Base-by-base conservation (phyloP, 2,888 invertebrate species). In the Pocota personata region DNA sequence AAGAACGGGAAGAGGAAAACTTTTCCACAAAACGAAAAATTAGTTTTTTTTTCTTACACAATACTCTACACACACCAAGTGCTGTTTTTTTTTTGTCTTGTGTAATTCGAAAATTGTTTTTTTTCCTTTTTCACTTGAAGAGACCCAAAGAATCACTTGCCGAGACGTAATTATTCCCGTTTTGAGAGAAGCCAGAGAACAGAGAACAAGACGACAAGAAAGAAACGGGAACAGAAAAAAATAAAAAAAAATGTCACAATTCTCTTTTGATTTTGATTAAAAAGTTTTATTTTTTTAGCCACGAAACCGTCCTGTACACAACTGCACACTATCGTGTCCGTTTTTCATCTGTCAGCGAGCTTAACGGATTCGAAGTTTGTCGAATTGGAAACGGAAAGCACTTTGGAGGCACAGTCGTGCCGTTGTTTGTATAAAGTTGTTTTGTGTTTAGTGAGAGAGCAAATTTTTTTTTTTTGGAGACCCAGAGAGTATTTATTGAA, bases 271-370 rank as follows among this genome's bases (percentile, higher is more conserved):
- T 19, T 58, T 67, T 57, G 48, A 69, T 32, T 60, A 6, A 27
- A 55, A n/a, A n/a, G n/a, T n/a, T 37, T 14, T 69, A 14, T 57
- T 62, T 37, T 14, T 27, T 64, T 62, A 55, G 48, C n/a, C 73
- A 62, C 60, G 57, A 30, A 58, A 43, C 69, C 79, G 73, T 69
- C 48, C 67, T 35, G 55, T 27, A 60, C 57, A 82, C 76, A 73
- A 84, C 78, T 75, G 75, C 78, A 84, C 79, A 52, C 64, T 71
- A 66, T 37, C 37, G 79, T 58, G 69, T 75, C 52, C 66, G 69
- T 84, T 75, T 79, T 75, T 71, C 75, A 71, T 71, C 79, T 84
- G 71, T 24, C 76, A 62, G 40, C 6, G 60, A 78, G 78, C 60
- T 78, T 78, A 77, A 77, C 78, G 69, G 69, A 71, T 69, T 69